A percentile compares a stretch with the other conserved stretches of the same genome.
Conservation (phyloP, 2,113 vertebrate species). For the Centropristis striata region DNA sequence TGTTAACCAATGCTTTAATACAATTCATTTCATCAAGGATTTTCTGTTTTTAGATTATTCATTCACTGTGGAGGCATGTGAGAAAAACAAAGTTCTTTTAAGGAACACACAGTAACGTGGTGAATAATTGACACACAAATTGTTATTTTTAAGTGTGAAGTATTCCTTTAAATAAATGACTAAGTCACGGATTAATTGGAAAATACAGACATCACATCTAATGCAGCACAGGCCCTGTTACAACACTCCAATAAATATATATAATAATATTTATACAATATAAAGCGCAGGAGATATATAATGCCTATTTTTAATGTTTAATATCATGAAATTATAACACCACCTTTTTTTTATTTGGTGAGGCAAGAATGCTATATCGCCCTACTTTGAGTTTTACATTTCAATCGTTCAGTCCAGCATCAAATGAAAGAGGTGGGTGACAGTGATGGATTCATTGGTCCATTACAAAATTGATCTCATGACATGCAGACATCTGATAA, state of each 20-base stretch:
- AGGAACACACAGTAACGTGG: no score
- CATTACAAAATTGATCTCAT: conserved; percentile 39
- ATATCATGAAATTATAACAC: background rate
- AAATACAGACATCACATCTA: background rate
- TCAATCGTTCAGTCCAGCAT: background rate
- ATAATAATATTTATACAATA: background rate
- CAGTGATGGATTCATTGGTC: conserved; percentile 26
- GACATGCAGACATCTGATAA: conserved; percentile 13
- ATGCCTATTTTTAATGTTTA: conserved; percentile 10
- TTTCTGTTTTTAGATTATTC: no score
- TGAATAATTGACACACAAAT: no score
- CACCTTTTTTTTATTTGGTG: background rate
- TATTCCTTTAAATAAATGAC: background rate
- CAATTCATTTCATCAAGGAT: no score
- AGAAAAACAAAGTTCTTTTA: no score
- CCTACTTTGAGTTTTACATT: conserved; percentile 9
- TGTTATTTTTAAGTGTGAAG: no score
- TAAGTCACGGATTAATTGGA: background rate
- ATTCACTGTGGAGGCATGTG: no score
- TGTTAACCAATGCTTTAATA: no score
- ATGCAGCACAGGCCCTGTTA: background rate
- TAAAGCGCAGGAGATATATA: background rate
- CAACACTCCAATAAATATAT: background rate
- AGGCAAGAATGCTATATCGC: conserved; percentile 8
- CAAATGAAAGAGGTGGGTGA: background rate